Conservation (phyloP, 2,888 invertebrate genomes). For the Elysia crispata region DNA sequence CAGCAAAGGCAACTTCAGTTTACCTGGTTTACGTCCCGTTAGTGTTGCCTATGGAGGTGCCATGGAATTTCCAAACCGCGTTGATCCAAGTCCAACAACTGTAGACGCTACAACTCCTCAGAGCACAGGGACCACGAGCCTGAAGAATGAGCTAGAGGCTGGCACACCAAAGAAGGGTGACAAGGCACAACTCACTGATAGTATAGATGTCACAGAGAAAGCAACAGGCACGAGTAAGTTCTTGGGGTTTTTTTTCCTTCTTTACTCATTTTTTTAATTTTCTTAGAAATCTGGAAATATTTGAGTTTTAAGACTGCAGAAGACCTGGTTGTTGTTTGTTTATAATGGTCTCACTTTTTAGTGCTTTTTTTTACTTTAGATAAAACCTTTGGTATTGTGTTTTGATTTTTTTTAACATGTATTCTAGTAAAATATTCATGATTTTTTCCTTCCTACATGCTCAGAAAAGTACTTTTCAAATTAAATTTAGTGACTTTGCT, state of each 20-base stretch:
- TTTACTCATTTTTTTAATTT: slow-evolving; percentile 5
- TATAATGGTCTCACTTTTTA: too few relatives aligned
- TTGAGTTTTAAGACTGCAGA: not conserved
- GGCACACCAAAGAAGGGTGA: slow-evolving; percentile 61
- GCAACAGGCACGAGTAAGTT: slow-evolving; percentile 72
- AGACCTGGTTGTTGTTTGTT: not conserved
- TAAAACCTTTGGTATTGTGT: not conserved
- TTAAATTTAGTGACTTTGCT: too few relatives aligned
- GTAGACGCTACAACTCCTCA: slow-evolving; percentile 73
- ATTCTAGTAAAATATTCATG: too few relatives aligned
- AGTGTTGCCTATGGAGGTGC: slow-evolving; percentile 72
- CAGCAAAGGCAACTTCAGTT: slow-evolving; percentile 67
- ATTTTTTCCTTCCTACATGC: too few relatives aligned
- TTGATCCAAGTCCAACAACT: slow-evolving; percentile 69
- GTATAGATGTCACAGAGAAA: slow-evolving; percentile 63
- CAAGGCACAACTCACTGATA: slow-evolving; percentile 59
- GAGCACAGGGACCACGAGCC: slow-evolving; percentile 73
- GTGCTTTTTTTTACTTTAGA: not conserved
- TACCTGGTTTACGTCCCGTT: slow-evolving; percentile 69
- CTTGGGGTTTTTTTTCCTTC: not conserved
- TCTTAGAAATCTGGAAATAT: not conserved
- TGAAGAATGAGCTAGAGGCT: slow-evolving; percentile 74
- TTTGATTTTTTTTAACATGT: slow-evolving; percentile 16
- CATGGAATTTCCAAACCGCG: slow-evolving; percentile 52
- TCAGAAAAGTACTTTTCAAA: too few relatives aligned